Conservation (phyloP, 37 sponge, comb jelly and placozoan species). For the Ianthella basta region DNA sequence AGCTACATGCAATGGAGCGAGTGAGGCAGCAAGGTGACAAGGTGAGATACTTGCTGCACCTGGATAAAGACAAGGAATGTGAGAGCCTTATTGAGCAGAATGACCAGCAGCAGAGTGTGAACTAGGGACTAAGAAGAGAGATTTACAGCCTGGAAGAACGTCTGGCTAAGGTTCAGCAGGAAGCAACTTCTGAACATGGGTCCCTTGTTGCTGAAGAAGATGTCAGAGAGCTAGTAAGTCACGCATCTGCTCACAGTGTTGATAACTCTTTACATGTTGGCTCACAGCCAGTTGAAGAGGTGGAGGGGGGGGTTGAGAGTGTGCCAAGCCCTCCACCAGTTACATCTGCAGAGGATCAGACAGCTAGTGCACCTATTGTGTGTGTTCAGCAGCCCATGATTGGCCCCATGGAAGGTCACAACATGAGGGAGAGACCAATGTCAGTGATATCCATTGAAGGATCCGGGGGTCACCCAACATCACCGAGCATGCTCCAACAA, state of each 20-base stretch:
- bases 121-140: neutral
- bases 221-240: neutral
- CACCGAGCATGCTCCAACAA: neutral
- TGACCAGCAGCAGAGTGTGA: neutral
- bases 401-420: neutral
- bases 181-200: neutral
- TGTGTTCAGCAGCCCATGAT: neutral
- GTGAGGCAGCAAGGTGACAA: slow-evolving; percentile 4
- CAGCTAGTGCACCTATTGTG: neutral
- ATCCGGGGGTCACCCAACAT: neutral
- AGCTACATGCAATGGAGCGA: neutral
- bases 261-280: neutral
- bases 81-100: neutral
- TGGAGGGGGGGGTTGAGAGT: neutral
- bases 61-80: neutral
- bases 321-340: no score
- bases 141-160: neutral
- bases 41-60: neutral
- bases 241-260: neutral
- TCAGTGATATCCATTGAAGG: neutral
- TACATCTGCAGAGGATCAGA: no score
- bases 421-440: neutral
- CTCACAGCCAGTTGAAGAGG: slow-evolving; percentile 1
- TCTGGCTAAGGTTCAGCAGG: neutral
- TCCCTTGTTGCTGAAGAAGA: neutral